phyloP scores from a whole-genome alignment of 2,113 vertebrate genomes.

The Fulica atra region DNA sequence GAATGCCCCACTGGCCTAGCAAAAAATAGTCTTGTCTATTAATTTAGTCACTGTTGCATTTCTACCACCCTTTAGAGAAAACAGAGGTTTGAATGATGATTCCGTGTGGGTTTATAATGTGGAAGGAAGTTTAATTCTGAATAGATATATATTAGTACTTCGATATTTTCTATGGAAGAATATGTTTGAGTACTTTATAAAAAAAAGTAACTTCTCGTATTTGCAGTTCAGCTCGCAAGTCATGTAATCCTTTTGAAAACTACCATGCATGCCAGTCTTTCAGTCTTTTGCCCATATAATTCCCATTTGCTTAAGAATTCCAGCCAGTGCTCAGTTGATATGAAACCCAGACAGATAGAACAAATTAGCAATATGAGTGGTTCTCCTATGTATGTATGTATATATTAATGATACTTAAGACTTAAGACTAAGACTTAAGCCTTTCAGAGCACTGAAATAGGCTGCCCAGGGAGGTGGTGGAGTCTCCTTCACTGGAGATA shows the following conservation, averaged over 20 bases:
- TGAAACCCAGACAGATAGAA: background rate
- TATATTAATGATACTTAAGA: background rate
- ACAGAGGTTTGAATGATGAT: background rate
- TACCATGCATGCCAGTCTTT: background rate
- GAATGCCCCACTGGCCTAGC: background rate
- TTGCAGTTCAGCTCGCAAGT: background rate
- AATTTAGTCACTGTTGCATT: background rate
- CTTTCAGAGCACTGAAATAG: too few relatives aligned
- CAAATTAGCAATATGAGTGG: background rate
- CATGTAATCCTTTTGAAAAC: background rate
- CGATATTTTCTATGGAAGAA: background rate
- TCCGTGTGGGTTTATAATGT: background rate
- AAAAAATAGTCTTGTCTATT: background rate
- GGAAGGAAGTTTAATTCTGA: background rate
- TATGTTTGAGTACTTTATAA: background rate
- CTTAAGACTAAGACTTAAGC: too few relatives aligned
- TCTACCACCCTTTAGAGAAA: background rate
- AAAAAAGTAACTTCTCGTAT: background rate
- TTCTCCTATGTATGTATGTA: background rate
- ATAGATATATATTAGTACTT: background rate
- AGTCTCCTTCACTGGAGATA: too few relatives aligned
- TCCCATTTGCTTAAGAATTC: background rate
- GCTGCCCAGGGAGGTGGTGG: too few relatives aligned
- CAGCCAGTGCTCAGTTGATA: background rate
- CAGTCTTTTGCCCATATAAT: background rate